These are phyloP conservation scores for Saxidomus purpurata DNA, from an alignment of 1,140 invertebrate species.

Conservation along the genomic window DNA sequence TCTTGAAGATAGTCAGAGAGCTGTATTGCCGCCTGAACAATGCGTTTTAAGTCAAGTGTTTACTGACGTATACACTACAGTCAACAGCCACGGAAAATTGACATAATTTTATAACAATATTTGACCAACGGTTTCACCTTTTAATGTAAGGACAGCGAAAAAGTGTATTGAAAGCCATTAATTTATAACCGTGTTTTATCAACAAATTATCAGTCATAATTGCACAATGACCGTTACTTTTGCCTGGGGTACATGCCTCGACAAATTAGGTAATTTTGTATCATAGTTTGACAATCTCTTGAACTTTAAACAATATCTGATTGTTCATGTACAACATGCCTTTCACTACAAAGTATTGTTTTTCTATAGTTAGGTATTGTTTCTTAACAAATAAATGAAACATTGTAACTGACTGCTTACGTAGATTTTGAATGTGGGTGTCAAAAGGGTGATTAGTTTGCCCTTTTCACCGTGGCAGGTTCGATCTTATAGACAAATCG, in stretches of 20 bases:
- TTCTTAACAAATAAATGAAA: too few species aligned
- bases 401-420: too few species aligned
- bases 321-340: background rate
- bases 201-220: background rate
- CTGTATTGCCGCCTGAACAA: background rate
- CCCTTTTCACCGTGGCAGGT: too few species aligned
- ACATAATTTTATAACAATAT: background rate
- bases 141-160: background rate
- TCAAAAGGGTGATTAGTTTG: too few species aligned
- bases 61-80: background rate
- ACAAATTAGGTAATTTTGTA: background rate
- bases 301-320: background rate
- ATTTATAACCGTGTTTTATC: background rate
- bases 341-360: background rate
- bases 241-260: background rate
- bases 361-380: background rate
- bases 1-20: background rate
- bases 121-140: background rate
- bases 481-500: too few species aligned
- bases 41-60: background rate
- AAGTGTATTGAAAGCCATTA: slow-evolving; percentile 13
- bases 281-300: background rate
- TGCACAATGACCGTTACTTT: background rate
- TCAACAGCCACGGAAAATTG: background rate
- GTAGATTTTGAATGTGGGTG: too few species aligned